Evolutionary conservation across 2,113 vertebrate species (phyloP).

Genomic region (Hippocampus zosterae): DNA sequence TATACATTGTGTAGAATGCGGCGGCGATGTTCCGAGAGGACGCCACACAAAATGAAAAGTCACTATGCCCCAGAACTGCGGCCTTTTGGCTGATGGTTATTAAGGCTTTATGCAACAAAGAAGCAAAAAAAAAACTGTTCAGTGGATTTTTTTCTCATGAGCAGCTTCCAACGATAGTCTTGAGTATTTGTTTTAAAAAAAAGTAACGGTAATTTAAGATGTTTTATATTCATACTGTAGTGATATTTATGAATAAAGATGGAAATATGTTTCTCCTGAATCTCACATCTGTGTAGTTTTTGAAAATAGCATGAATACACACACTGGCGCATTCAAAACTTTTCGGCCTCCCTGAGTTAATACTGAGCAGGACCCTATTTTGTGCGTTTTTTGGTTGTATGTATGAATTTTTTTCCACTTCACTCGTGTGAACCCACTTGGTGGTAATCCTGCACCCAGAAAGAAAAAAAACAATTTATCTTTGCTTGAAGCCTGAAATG

Average conservation of each 20-base stretch:
- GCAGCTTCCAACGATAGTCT: constrained; percentile 72
- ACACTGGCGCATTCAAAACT: no score
- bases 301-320: neutral
- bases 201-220: constrained; percentile 85
- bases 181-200: constrained; percentile 81
- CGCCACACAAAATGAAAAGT: constrained; percentile 29
- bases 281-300: constrained; percentile 2
- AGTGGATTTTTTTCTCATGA: constrained; percentile 34
- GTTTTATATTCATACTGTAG: constrained; percentile 98
- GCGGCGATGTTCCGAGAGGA: constrained; percentile 35
- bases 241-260: constrained; percentile 99
- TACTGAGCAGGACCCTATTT: no score
- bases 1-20: constrained; percentile 36
- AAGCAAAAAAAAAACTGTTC: constrained; percentile 34
- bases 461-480: no score
- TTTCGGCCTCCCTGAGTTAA: no score
- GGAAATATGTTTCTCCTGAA: constrained; percentile 82
- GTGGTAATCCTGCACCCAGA: no score
- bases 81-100: constrained; percentile 47
- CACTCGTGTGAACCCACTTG: no score
- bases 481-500: no score
- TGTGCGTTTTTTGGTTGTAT: no score
- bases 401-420: no score
- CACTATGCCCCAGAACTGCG: constrained; percentile 37
- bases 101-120: constrained; percentile 59